phyloP scores from a whole-genome alignment of 2,888 invertebrate genomes.

The Drosophila prostipennis region DNA sequence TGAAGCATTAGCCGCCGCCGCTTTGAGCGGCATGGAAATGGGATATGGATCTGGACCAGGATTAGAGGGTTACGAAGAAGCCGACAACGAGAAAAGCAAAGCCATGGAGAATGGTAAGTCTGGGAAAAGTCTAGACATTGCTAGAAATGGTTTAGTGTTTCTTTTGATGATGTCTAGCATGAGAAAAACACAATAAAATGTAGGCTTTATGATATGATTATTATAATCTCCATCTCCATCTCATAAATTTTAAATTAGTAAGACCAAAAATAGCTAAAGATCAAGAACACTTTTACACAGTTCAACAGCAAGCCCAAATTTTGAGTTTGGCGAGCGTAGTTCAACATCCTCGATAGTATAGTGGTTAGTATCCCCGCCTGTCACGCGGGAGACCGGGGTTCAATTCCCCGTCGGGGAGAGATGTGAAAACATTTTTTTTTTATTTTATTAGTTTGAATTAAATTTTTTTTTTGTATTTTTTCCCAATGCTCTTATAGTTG shows the following conservation, averaged over 20 bases:
- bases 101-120: conserved; percentile 48
- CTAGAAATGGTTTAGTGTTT: too few relatives aligned
- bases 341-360: conserved; percentile 71
- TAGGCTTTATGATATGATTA: too few relatives aligned
- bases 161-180: too few relatives aligned
- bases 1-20: conserved; percentile 46
- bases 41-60: conserved; percentile 14
- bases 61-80: conserved; percentile 13
- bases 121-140: background rate
- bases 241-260: background rate
- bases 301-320: background rate
- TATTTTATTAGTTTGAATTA: conserved; percentile 6
- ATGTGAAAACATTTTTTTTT: conserved; percentile 27
- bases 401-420: conserved; percentile 73
- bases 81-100: conserved; percentile 40
- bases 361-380: conserved; percentile 73
- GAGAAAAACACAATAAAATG: too few relatives aligned
- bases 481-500: too few relatives aligned
- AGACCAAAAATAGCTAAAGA: background rate
- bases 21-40: conserved; percentile 39
- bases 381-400: conserved; percentile 74
- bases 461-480: background rate
- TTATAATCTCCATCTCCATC: background rate
- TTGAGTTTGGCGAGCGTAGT: background rate
- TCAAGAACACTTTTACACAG: background rate